phyloP scores from a whole-genome alignment of 2,113 vertebrate species.

The Fregetta grallaria region DNA sequence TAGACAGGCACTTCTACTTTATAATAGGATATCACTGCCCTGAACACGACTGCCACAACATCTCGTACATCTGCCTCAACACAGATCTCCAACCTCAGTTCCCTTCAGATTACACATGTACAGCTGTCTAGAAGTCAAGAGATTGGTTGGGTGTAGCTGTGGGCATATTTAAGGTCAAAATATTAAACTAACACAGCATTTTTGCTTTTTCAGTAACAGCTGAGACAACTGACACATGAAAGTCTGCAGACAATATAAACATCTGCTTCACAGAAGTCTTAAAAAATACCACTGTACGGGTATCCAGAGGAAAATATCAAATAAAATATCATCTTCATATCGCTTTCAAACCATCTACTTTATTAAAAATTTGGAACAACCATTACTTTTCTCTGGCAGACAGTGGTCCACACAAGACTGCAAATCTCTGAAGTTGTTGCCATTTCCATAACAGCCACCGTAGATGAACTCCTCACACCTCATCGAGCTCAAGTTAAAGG shows the following conservation, averaged over 20 bases:
- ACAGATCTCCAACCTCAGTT: not conserved
- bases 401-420: conserved; percentile 82
- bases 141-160: rapidly evolving
- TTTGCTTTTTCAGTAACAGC: not conserved
- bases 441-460: conserved; percentile 77
- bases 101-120: not conserved
- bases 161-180: not conserved
- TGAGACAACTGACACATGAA: not conserved
- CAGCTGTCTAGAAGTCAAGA: not conserved
- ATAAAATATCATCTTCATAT: conserved; percentile 15
- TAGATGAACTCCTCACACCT: conserved; percentile 83
- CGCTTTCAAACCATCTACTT: conserved; percentile 44
- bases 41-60: not conserved
- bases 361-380: conserved; percentile 41
- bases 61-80: not conserved
- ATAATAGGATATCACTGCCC: not conserved
- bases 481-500: conserved; percentile 90
- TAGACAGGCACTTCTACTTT: not conserved
- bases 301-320: not conserved
- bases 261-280: not conserved
- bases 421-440: conserved; percentile 80
- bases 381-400: conserved; percentile 79
- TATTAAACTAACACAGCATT: not conserved
- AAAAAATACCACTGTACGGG: not conserved
- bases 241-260: not conserved